Conservation (phyloP, 1,140 invertebrate species). For the Caenorhabditis briggsae region DNA sequence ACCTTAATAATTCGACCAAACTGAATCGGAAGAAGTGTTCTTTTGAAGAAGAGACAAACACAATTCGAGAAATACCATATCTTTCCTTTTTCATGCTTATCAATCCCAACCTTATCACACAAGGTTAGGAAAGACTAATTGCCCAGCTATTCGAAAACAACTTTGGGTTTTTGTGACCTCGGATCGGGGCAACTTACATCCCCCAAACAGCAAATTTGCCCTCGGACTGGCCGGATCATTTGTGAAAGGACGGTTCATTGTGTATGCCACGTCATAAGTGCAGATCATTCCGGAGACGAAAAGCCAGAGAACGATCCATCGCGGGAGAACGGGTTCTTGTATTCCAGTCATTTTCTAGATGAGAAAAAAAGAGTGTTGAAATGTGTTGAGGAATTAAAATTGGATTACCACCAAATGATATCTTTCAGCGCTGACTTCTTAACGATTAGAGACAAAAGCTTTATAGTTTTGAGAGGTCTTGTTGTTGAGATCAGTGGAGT, state of each 20-base stretch:
- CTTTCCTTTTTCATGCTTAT: neutral
- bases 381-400: neutral
- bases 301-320: slow-evolving; percentile 32
- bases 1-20: too few species aligned
- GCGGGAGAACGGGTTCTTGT: slow-evolving; percentile 1
- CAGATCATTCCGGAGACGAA: slow-evolving; percentile 42
- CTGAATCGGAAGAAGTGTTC: too few species aligned
- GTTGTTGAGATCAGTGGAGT: neutral
- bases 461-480: neutral
- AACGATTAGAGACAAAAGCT: neutral
- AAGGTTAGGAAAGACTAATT: neutral
- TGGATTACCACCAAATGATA: neutral
- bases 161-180: neutral
- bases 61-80: too few species aligned
- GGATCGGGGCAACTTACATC: neutral
- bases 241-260: slow-evolving; percentile 42
- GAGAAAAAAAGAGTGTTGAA: neutral
- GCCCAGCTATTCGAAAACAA: neutral
- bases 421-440: slow-evolving; percentile 33
- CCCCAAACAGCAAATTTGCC: slow-evolving; percentile 22
- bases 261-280: slow-evolving; percentile 49
- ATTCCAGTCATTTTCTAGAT: neutral
- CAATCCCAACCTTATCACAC: neutral
- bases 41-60: too few species aligned
- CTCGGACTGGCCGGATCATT: slow-evolving; percentile 33